Evolutionary conservation across 2,888 invertebrate genomes (phyloP).

Genomic region (Corbicula japonica): DNA sequence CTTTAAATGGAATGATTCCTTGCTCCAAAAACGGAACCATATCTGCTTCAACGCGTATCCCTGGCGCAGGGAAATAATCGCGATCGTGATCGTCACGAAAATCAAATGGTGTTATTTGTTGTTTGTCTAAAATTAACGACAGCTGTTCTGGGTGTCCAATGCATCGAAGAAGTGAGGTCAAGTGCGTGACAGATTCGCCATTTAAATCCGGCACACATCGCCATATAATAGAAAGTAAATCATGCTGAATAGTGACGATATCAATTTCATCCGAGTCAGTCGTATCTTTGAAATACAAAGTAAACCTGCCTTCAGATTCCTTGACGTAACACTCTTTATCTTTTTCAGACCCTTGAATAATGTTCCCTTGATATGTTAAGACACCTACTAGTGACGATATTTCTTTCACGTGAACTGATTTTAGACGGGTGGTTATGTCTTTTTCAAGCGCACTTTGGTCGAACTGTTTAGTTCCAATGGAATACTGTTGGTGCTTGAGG

Average conservation of each 20-base stretch:
- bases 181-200: no score
- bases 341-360: conserved; percentile 15
- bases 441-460: not conserved
- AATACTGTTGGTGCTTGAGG: conserved; percentile 13
- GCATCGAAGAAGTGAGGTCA: no score
- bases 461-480: not conserved
- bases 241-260: no score
- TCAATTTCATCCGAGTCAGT: not conserved
- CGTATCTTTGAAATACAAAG: conserved; percentile 11
- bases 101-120: no score
- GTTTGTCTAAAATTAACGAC: no score
- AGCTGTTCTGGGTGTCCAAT: no score
- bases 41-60: conserved; percentile 51
- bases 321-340: conserved; percentile 2
- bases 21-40: conserved; percentile 58
- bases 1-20: conserved; percentile 46
- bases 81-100: no score
- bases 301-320: no score
- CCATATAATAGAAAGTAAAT: no score
- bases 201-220: no score
- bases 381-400: conserved; percentile 3
- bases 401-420: not conserved
- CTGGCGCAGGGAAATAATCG: conserved; percentile 60
- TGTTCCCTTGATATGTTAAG: not conserved
- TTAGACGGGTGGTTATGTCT: not conserved